Conservation (phyloP, 2,113 vertebrate genomes). For the Callospermophilus lateralis region DNA sequence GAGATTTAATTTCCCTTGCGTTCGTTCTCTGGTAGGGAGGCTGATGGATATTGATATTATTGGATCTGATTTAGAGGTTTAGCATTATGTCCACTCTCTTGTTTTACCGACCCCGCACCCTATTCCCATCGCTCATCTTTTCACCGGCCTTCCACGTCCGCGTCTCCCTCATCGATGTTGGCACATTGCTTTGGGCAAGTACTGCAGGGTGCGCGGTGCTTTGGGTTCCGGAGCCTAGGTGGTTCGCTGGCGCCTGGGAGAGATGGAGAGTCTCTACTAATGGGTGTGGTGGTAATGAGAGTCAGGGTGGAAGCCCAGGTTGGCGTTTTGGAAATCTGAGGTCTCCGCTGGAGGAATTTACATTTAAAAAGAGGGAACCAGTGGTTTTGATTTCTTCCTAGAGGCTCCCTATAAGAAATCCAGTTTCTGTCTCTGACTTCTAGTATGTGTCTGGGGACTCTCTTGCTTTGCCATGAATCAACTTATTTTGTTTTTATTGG, state of each 20-base stretch:
- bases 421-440: constrained; percentile 16
- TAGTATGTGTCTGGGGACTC: background rate
- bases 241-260: background rate
- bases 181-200: background rate
- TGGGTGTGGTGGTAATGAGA: background rate
- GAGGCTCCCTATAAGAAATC: background rate
- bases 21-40: background rate
- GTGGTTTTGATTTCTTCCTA: background rate
- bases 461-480: constrained; percentile 48
- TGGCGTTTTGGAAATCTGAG: background rate
- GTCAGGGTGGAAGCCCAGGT: background rate
- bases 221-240: background rate
- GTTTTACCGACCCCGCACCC: background rate
- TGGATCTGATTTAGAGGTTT: background rate
- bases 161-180: background rate
- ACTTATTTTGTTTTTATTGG: constrained; percentile 57
- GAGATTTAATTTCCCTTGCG: background rate
- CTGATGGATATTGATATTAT: background rate
- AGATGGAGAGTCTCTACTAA: background rate
- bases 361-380: background rate
- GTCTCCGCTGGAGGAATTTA: background rate
- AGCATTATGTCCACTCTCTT: rapidly evolving
- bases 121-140: rapidly evolving
- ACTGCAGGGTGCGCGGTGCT: background rate
- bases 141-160: background rate